Percentiles rank a stretch among this genome's conserved stretches.
Conservation (phyloP, 2,888 invertebrate species). For the Nemotelus nigrinus region DNA sequence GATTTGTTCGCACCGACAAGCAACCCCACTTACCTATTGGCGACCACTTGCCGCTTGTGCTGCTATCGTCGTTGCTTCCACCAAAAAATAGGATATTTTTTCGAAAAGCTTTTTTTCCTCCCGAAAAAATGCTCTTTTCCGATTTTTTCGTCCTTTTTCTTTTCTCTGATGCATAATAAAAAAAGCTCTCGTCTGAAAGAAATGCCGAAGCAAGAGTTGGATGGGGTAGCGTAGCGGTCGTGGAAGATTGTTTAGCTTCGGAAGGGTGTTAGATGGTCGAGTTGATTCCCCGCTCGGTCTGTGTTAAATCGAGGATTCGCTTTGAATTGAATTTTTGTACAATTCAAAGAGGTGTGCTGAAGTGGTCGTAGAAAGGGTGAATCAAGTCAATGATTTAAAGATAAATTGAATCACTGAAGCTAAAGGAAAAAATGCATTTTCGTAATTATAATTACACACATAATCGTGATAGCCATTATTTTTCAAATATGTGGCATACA, state of each 20-base stretch:
- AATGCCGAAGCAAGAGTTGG: not conserved
- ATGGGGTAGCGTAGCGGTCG: not conserved
- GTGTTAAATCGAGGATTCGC: no score
- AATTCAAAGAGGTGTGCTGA: no score
- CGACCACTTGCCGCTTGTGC: not conserved
- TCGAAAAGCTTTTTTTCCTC: conserved; percentile 11
- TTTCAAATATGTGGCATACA: no score
- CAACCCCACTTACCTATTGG: not conserved
- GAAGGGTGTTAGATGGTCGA: not conserved
- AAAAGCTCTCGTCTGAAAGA: conserved; percentile 28
- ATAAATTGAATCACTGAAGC: no score
- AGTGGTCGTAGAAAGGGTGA: no score
- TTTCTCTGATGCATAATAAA: conserved; percentile 30
- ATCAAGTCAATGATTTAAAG: no score
- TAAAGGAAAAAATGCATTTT: no score
- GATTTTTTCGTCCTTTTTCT: conserved; percentile 15
- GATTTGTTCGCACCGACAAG: not conserved
- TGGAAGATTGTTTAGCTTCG: not conserved
- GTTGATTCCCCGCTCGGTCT: not conserved
- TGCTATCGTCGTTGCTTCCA: no score
- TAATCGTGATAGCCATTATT: no score
- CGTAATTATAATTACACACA: no score
- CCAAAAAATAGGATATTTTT: conserved; percentile 29
- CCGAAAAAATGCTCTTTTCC: conserved; percentile 25
- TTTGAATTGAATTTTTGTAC: no score